Base-by-base conservation (phyloP, 92 coral and sea anemone genomes). In the Ricordea florida region DNA sequence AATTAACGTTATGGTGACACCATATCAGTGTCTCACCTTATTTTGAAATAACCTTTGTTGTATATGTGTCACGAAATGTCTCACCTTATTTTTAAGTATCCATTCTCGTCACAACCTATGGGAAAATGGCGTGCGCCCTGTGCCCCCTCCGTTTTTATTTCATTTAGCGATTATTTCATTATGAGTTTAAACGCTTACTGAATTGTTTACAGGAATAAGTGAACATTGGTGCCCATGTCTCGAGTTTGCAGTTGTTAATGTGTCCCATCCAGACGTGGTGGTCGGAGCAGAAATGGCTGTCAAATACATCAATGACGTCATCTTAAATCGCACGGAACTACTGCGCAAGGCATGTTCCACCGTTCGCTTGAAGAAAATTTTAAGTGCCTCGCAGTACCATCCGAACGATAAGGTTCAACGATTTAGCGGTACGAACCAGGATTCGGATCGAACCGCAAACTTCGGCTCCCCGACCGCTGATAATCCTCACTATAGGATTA, bases 221-320 rank as follows among this genome's bases (percentile, higher is more conserved):
- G 98, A 93, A 22, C 98, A 93, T 68, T 93, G 96, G 97, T 93
- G 98, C 57, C 98, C 98, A 41, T 93, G 98, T 75, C 87, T 93
- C 31, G 74, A 90, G 30, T 90, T 88, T 57, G 61, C 64, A 24
- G 81, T 92, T 59, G 89, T 48, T 10, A 61, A 84, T 66, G 34
- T 24, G 6, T 57, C 56, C 26, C 49, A 68, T 27, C 46, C 34
- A 13, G 34, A 78, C 3, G 82, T 81, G 8, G 48, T 40, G 53
- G 66, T 36, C 11, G 66, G 82, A 23, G 98, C 89, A 17, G 38
- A 70, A 57, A 83, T 89, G 36, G 81, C 81, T 4, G 93, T 93
- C 27, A 66, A 62, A 34, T 41, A 70, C 27, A 36, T 86, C n/a
- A 63, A 65, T 33, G 80, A 82, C 62, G 62, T 63, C 31, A 24